These are phyloP conservation scores for Bursaphelenchus mucronatus DNA, from an alignment of 1,140 invertebrate species.

Conservation along the genomic window DNA sequence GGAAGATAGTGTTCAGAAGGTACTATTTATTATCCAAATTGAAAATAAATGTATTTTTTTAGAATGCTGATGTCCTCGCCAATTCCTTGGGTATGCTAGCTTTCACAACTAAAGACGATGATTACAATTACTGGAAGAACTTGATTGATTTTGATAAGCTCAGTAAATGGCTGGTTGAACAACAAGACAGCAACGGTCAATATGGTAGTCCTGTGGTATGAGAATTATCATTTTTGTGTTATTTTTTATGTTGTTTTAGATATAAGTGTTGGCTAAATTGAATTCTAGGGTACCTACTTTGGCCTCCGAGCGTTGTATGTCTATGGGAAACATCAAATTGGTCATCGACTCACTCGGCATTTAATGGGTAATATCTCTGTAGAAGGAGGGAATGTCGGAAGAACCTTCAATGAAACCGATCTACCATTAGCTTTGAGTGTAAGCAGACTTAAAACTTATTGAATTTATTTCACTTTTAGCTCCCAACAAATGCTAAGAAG, in stretches of 20 bases:
- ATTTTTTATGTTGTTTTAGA: conserved; percentile 14
- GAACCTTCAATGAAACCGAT: conserved; percentile 32
- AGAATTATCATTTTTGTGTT: too few relatives aligned
- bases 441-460: conserved; percentile 12
- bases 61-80: conserved; percentile 36
- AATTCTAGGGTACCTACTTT: conserved; percentile 42
- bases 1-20: conserved; percentile 4
- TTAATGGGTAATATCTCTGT: conserved; percentile 2
- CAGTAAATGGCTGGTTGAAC: conserved; percentile 38
- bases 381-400: background rate
- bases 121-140: conserved; percentile 34
- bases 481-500: conserved; percentile 21
- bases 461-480: conserved; percentile 22
- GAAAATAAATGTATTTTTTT: conserved; percentile 23
- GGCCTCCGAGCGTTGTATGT: conserved; percentile 25
- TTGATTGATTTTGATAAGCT: conserved; percentile 38
- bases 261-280: background rate
- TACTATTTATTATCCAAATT: background rate
- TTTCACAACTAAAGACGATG: conserved; percentile 28
- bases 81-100: conserved; percentile 43
- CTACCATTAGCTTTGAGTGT: conserved; percentile 28
- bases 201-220: conserved; percentile 45
- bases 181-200: conserved; percentile 33
- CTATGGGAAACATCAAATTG: conserved; percentile 1
- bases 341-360: background rate